These are phyloP conservation scores for Theocolax elegans DNA, from an alignment of 1,140 invertebrate genomes.

Conservation along the genomic window DNA sequence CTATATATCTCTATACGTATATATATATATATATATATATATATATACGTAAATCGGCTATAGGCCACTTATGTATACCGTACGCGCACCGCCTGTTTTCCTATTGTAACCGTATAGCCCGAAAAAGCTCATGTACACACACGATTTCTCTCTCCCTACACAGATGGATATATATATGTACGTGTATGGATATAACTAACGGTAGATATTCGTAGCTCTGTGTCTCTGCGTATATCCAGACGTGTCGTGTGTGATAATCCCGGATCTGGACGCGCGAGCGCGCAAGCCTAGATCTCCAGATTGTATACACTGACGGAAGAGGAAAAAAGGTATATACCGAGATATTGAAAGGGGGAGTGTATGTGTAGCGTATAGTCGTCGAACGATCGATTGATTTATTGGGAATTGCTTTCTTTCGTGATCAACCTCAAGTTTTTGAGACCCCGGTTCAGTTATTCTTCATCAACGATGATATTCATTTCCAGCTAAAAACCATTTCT, in stretches of 20 bases:
- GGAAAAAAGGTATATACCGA: no score
- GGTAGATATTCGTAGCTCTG: neutral
- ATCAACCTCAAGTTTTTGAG: no score
- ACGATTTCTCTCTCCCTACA: neutral
- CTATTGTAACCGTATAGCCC: neutral
- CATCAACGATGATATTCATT: no score
- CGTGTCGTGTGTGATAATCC: slow-evolving; percentile 36
- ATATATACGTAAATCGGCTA: neutral
- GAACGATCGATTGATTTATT: no score
- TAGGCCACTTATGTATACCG: slow-evolving; percentile 14
- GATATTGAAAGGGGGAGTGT: slow-evolving; percentile 23
- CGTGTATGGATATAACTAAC: neutral
- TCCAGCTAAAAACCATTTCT: no score
- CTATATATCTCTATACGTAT: no score
- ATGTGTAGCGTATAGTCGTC: no score
- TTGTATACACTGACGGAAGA: no score
- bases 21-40: no score
- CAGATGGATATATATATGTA: neutral
- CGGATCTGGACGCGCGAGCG: slow-evolving; percentile 25
- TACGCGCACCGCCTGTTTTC: neutral
- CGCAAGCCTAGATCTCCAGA: no score
- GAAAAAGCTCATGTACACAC: slow-evolving; percentile 16
- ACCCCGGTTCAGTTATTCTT: no score
- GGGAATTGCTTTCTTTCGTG: no score
- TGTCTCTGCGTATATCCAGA: neutral